These are phyloP conservation scores for Chiridota heheva DNA, from an alignment of 35 echinoderm and acorn worm genomes.

Conservation along the genomic window DNA sequence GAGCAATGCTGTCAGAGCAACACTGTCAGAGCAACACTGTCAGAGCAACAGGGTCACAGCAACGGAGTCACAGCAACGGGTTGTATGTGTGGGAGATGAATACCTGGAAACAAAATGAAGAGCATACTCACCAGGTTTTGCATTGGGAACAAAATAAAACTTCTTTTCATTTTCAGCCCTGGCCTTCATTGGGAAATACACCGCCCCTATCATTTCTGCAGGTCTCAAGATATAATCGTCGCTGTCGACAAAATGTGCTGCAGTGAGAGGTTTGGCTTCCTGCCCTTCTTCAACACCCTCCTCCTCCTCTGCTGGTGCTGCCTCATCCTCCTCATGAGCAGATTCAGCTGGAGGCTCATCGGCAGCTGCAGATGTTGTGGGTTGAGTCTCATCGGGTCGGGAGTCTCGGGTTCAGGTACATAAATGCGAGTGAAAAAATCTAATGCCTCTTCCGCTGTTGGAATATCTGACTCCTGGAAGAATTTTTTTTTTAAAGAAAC, in stretches of 20 bases:
- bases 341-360: too few species aligned
- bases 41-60: background rate
- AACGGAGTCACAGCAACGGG: background rate
- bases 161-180: slow-evolving; percentile 67
- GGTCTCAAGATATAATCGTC: slow-evolving; percentile 72
- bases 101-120: background rate
- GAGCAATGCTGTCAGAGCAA: too few species aligned
- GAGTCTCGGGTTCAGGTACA: slow-evolving; percentile 48
- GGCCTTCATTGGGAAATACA: slow-evolving; percentile 63
- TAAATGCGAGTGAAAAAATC: slow-evolving; percentile 87
- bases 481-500: background rate
- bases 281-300: slow-evolving; percentile 4
- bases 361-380: background rate
- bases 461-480: slow-evolving; percentile 66
- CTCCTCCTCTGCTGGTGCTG: slow-evolving; percentile 27
- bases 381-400: background rate
- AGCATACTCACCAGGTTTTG: slow-evolving; percentile 63
- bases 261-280: slow-evolving; percentile 42
- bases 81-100: background rate
- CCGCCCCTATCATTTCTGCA: slow-evolving; percentile 58
- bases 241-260: slow-evolving; percentile 75
- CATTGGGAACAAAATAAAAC: slow-evolving; percentile 82
- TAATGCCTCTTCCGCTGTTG: slow-evolving; percentile 75
- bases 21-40: background rate
- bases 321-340: background rate